phyloP scores from a whole-genome alignment of 2,113 vertebrate species.

The Pardalotus punctatus region DNA sequence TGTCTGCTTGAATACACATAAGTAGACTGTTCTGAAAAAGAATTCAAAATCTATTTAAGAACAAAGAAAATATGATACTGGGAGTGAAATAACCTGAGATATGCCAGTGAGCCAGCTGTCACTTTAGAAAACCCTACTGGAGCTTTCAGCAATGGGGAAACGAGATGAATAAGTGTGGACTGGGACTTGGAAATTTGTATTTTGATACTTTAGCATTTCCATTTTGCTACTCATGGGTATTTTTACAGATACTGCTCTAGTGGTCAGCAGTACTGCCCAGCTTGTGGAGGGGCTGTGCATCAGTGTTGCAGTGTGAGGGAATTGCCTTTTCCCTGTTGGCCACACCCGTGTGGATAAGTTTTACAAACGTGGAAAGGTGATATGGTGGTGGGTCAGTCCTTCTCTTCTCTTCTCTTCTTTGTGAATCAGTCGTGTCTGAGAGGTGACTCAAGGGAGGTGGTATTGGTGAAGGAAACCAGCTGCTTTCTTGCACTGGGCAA shows the following conservation, averaged over 20 bases:
- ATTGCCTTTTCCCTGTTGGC: background rate
- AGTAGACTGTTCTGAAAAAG: background rate
- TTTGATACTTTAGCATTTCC: background rate
- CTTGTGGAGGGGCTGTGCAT: fast-evolving
- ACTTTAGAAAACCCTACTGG: background rate
- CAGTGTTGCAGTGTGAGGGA: background rate
- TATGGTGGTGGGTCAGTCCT: fast-evolving
- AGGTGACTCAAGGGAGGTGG: background rate
- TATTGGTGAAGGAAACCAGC: background rate
- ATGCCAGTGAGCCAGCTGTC: background rate
- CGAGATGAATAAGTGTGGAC: background rate
- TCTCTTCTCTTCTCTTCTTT: background rate
- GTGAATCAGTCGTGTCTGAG: background rate
- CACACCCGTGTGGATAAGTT: background rate
- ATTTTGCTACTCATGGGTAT: background rate
- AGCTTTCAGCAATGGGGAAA: background rate
- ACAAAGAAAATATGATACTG: background rate
- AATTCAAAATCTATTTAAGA: background rate
- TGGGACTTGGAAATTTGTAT: background rate
- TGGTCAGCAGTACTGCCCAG: background rate
- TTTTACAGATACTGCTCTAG: background rate
- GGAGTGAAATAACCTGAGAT: background rate
- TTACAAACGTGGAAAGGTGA: background rate
- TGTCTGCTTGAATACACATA: background rate
- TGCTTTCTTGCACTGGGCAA: background rate